These are phyloP conservation scores for Leptinotarsa defecta DNA, from an alignment of 1,140 invertebrate species.

Conservation along the genomic window DNA sequence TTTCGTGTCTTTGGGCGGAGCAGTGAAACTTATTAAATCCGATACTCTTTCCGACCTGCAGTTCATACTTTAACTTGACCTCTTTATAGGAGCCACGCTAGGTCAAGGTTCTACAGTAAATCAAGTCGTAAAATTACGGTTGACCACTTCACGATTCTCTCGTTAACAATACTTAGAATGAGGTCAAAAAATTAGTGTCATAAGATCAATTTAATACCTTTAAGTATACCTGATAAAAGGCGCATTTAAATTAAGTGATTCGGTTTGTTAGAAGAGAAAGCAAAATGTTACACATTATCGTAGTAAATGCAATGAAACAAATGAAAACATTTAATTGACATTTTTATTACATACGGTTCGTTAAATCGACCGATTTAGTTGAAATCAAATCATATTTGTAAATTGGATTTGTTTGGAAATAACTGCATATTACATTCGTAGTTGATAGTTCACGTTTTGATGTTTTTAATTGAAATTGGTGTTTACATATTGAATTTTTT, in stretches of 20 bases:
- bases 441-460: too few relatives aligned
- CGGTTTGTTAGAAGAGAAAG: background rate
- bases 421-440: too few relatives aligned
- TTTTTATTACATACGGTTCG: too few relatives aligned
- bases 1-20: too few relatives aligned
- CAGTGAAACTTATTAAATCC: too few relatives aligned
- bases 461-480: too few relatives aligned
- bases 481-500: too few relatives aligned
- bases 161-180: background rate
- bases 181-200: background rate
- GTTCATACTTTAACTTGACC: slow-evolving; percentile 1
- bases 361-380: too few relatives aligned
- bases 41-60: background rate
- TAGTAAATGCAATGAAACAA: background rate
- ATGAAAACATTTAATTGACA: background rate
- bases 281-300: background rate
- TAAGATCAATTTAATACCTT: too few relatives aligned
- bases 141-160: background rate
- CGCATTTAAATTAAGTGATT: background rate
- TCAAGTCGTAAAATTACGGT: background rate
- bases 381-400: too few relatives aligned
- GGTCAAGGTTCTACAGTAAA: background rate
- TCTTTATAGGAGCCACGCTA: background rate
- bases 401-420: too few relatives aligned
- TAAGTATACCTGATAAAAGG: background rate